A percentile compares a stretch with the other conserved stretches of the same genome.
phyloP scores from a whole-genome alignment of 2,113 vertebrate genomes.

The Porphyrio hochstetteri region DNA sequence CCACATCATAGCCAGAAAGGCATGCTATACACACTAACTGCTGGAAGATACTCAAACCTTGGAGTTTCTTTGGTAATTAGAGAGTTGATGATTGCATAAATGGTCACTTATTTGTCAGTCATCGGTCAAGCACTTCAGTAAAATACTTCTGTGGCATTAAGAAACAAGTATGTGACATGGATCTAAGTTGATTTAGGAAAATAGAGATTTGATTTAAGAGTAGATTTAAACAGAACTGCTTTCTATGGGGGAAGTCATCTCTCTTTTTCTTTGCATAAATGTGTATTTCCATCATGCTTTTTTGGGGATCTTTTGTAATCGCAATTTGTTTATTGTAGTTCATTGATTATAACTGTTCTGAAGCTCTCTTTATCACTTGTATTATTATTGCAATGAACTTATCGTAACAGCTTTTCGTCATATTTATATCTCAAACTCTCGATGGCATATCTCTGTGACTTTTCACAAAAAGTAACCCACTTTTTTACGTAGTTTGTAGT shows the following conservation, averaged over 20 bases:
- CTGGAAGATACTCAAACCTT: neutral
- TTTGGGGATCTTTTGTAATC: neutral
- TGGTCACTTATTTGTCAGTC: neutral
- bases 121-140: neutral
- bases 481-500: neutral
- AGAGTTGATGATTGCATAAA: neutral
- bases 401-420: neutral
- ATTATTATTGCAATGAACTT: neutral
- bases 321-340: neutral
- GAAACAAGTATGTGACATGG: neutral
- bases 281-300: neutral
- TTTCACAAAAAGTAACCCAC: neutral
- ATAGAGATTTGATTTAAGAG: neutral
- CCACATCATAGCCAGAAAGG: fast-evolving
- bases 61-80: neutral
- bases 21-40: neutral
- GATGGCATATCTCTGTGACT: neutral
- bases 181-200: neutral
- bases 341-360: neutral
- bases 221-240: neutral
- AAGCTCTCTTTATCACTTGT: neutral
- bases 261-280: neutral
- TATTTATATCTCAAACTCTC: neutral
- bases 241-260: neutral
- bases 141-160: neutral